These are phyloP conservation scores for Heliocidaris erythrogramma DNA, from an alignment of 35 echinoderm and acorn worm species.

Conservation along the genomic window DNA sequence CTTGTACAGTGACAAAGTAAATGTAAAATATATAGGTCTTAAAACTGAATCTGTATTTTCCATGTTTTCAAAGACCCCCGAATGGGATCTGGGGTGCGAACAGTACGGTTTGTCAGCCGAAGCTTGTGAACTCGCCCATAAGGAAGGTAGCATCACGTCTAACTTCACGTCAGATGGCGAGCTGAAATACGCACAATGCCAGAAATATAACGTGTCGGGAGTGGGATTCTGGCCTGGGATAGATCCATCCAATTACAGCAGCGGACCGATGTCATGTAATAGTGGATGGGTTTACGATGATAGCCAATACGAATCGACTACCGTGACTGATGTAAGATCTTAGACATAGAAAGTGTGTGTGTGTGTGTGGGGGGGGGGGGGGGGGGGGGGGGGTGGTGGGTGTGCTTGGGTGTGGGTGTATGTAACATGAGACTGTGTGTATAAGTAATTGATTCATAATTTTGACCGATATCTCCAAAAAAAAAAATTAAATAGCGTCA, in stretches of 20 bases:
- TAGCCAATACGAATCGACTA: background rate
- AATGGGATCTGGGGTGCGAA: conserved; percentile 53
- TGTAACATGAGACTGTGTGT: too few relatives aligned
- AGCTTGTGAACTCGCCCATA: conserved; percentile 34
- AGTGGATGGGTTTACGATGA: conserved; percentile 27
- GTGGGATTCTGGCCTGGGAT: conserved; percentile 49
- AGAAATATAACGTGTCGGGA: conserved; percentile 59
- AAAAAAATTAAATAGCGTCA: too few relatives aligned
- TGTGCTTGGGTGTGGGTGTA: too few relatives aligned
- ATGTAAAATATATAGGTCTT: too few relatives aligned
- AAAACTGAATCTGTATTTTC: background rate
- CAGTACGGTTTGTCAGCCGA: background rate
- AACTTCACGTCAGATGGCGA: background rate
- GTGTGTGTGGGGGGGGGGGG: too few relatives aligned
- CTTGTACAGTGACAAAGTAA: too few relatives aligned
- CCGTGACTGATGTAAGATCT: background rate
- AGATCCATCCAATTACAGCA: conserved; percentile 8
- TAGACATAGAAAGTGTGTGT: background rate
- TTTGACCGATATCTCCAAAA: too few relatives aligned
- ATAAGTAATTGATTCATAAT: too few relatives aligned
- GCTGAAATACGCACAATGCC: conserved; percentile 41
- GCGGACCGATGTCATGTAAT: background rate
- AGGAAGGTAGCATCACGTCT: conserved; percentile 50
- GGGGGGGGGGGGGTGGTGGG: too few relatives aligned
- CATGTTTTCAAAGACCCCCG: conserved; percentile 13